Conservation (phyloP, 1,140 invertebrate genomes). For the Campodea augens region DNA sequence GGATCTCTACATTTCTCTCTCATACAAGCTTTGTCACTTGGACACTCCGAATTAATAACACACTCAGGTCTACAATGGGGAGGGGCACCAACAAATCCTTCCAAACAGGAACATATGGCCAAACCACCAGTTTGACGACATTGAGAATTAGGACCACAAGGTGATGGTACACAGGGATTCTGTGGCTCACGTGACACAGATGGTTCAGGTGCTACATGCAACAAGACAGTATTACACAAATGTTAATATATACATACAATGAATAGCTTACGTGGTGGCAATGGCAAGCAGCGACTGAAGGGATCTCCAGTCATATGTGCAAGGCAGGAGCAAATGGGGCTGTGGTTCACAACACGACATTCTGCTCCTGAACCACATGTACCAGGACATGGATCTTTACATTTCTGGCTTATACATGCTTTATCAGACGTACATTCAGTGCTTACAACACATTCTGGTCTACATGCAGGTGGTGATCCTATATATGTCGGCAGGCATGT, state of each 20-base stretch:
- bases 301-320: constrained; percentile 33
- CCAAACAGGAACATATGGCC: constrained; percentile 41
- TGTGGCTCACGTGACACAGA: constrained; percentile 12
- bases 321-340: constrained; percentile 33
- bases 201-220: constrained; percentile 22
- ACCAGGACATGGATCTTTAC: constrained; percentile 41
- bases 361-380: constrained; percentile 34
- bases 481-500: constrained; percentile 37
- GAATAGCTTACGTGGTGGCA: too few relatives aligned
- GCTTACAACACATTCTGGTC: constrained; percentile 43
- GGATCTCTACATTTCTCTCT: constrained; percentile 46
- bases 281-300: constrained; percentile 26
- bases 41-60: constrained; percentile 31
- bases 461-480: constrained; percentile 38
- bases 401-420: constrained; percentile 42
- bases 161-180: constrained; percentile 40
- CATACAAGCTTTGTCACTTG: constrained; percentile 32
- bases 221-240: too few relatives aligned
- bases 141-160: constrained; percentile 47
- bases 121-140: constrained; percentile 36
- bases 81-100: constrained; percentile 23
- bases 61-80: constrained; percentile 37
- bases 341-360: constrained; percentile 36
- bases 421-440: constrained; percentile 38
- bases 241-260: too few relatives aligned